Evolutionary conservation across 2,888 invertebrate genomes (phyloP).

Genomic region (Tiliacea citrago): DNA sequence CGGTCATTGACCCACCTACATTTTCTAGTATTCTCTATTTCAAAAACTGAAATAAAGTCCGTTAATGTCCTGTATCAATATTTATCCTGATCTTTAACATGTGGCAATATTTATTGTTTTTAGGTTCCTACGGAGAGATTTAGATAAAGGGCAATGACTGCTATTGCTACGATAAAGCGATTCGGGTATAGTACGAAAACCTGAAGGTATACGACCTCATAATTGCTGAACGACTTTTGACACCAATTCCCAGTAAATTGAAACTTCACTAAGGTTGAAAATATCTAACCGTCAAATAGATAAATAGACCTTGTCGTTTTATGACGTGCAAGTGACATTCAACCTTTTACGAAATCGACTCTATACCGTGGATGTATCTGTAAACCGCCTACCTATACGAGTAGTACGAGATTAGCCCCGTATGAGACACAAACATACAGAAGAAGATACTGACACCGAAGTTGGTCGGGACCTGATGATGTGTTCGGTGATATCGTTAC

Average conservation of each 20-base stretch:
- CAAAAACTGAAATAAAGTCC: too few relatives aligned
- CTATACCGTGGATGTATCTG: background rate
- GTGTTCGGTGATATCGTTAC: background rate
- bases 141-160: too few relatives aligned
- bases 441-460: background rate
- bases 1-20: too few relatives aligned
- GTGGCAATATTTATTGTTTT: too few relatives aligned
- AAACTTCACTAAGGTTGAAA: constrained; percentile 3
- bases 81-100: too few relatives aligned
- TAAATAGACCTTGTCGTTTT: background rate
- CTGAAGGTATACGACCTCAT: background rate
- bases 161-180: too few relatives aligned
- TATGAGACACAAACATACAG: background rate
- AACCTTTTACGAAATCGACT: background rate
- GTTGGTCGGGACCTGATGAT: background rate
- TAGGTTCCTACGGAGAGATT: too few relatives aligned
- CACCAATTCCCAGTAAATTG: background rate
- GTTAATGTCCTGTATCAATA: too few relatives aligned
- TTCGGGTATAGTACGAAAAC: background rate
- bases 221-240: background rate
- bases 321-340: background rate
- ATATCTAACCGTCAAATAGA: background rate
- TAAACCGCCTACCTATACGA: background rate
- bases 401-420: too few relatives aligned
- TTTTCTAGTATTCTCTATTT: too few relatives aligned